A percentile compares a stretch with the other conserved stretches of the same genome.
Conservation (phyloP, 2,888 invertebrate genomes). For the Sclerodermus sp. region DNA sequence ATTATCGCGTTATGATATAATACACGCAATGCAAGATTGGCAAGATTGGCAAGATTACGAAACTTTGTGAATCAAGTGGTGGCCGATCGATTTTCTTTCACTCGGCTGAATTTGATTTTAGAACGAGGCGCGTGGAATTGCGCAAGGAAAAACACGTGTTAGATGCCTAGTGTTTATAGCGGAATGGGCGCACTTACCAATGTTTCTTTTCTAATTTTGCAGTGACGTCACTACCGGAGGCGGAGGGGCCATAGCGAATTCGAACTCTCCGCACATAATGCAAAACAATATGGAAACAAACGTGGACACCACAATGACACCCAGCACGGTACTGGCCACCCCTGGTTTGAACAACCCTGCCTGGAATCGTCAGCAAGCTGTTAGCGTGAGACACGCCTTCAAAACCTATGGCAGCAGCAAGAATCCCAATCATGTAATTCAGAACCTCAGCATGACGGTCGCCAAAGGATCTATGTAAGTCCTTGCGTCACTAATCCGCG, state of each 20-base stretch:
- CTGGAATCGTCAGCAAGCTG: slow-evolving; percentile 78
- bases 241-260: slow-evolving; percentile 47
- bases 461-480: slow-evolving; percentile 94
- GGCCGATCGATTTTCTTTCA: too few species aligned
- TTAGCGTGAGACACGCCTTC: slow-evolving; percentile 83
- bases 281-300: slow-evolving; percentile 37
- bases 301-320: slow-evolving; percentile 35
- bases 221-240: slow-evolving; percentile 57
- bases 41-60: too few species aligned
- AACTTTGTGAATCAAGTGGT: too few species aligned
- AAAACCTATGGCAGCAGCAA: slow-evolving; percentile 89
- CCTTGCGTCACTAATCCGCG: too few species aligned
- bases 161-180: too few species aligned
- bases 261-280: slow-evolving; percentile 36
- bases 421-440: slow-evolving; percentile 82
- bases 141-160: too few species aligned
- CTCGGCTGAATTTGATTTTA: too few species aligned
- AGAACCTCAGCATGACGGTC: slow-evolving; percentile 90
- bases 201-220: slow-evolving; percentile 26
- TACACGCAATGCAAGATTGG: too few species aligned
- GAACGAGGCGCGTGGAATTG: too few species aligned
- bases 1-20: too few species aligned
- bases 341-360: slow-evolving; percentile 52
- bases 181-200: too few species aligned
- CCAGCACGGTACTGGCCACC: slow-evolving; percentile 46